A percentile compares a stretch with the other conserved stretches of the same genome.
Conservation (phyloP, 2,888 invertebrate species). For the Timandra comae region DNA sequence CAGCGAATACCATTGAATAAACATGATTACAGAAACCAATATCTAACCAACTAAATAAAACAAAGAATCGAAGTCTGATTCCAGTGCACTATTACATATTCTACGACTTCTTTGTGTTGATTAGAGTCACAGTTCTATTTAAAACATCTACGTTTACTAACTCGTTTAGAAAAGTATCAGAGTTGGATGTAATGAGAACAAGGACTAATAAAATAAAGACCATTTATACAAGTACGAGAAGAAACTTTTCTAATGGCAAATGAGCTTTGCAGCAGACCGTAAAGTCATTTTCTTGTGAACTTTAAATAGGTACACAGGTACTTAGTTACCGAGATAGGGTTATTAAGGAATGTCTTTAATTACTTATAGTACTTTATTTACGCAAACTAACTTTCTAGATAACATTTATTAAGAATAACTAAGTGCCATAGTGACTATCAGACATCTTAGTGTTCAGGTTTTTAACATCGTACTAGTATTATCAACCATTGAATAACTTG, state of each 20-base stretch:
- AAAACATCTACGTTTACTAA: conserved; percentile 12
- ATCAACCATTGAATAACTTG: too few relatives aligned
- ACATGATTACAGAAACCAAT: conserved; percentile 35
- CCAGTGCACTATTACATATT: conserved; percentile 10
- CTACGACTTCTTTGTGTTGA: conserved; percentile 17
- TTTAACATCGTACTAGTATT: too few relatives aligned
- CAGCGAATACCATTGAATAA: conserved; percentile 38
- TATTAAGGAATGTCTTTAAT: too few relatives aligned
- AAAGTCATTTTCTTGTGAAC: conserved; percentile 19
- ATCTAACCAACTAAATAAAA: conserved; percentile 25
- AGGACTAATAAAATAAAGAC: conserved; percentile 20
- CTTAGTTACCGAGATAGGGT: too few relatives aligned
- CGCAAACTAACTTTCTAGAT: too few relatives aligned
- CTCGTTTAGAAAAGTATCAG: conserved; percentile 15
- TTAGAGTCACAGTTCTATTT: conserved; percentile 23
- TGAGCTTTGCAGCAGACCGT: conserved; percentile 24
- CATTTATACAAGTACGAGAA: conserved; percentile 14
- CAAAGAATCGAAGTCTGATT: conserved; percentile 18
- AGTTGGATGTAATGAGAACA: conserved; percentile 20
- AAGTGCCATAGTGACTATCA: too few relatives aligned
- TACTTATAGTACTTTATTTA: too few relatives aligned
- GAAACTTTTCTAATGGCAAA: conserved; percentile 24
- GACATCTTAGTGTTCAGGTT: too few relatives aligned
- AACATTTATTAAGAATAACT: too few relatives aligned
- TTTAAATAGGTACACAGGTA: too few relatives aligned